Percentiles rank a stretch among this genome's conserved stretches.
Conservation (phyloP, 1,140 invertebrate species). For the Dreissena polymorpha region DNA sequence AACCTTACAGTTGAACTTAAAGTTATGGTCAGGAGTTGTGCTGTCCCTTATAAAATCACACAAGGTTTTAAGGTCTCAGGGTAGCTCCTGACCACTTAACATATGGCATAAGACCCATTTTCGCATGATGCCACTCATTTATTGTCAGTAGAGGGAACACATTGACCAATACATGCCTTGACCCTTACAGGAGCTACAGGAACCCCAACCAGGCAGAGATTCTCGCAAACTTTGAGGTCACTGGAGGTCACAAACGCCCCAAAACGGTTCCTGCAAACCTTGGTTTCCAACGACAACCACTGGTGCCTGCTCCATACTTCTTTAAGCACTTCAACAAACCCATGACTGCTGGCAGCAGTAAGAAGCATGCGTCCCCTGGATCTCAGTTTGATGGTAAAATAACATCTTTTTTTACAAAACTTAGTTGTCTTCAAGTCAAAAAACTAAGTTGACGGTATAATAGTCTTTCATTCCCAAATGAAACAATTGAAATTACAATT, state of each 20-base stretch:
- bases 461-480: neutral
- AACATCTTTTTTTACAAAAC: neutral
- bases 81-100: neutral
- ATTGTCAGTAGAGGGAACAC: too few species aligned
- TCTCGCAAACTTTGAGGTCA: conserved; percentile 58
- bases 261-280: conserved; percentile 59
- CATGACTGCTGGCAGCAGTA: conserved; percentile 26
- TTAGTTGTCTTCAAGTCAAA: neutral
- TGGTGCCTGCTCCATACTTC: conserved; percentile 64
- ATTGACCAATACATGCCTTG: neutral
- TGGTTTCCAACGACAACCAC: conserved; percentile 39
- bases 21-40: too few species aligned
- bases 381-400: conserved; percentile 48
- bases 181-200: conserved; percentile 62
- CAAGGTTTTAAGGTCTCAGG: too few species aligned
- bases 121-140: neutral
- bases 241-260: conserved; percentile 43
- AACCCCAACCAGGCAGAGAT: conserved; percentile 66
- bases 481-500: neutral
- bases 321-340: conserved; percentile 54
- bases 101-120: neutral
- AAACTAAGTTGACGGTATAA: too few species aligned
- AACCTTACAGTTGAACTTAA: too few species aligned
- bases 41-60: too few species aligned
- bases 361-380: conserved; percentile 30